A percentile compares a stretch with the other conserved stretches of the same genome.
These are phyloP conservation scores for Aphis gossypii DNA, from an alignment of 1,140 invertebrate species.

Conservation along the genomic window DNA sequence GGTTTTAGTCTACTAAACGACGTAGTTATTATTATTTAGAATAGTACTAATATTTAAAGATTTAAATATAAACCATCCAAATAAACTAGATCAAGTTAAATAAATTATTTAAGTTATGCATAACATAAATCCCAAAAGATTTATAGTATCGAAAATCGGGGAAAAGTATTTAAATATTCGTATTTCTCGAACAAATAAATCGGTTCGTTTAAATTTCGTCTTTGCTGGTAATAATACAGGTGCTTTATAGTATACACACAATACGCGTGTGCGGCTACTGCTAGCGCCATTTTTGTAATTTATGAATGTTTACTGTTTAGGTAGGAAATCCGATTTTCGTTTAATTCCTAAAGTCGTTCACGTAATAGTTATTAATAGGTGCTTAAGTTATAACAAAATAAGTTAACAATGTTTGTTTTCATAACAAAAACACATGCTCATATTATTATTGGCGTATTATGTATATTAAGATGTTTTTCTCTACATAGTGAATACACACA, in stretches of 20 bases:
- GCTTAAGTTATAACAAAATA: neutral
- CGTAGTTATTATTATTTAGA: neutral
- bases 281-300: neutral
- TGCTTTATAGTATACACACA: neutral
- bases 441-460: neutral
- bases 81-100: neutral
- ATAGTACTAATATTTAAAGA: neutral
- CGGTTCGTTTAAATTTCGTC: neutral
- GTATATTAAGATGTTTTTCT: neutral
- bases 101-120: neutral
- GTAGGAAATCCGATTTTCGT: constrained; percentile 10
- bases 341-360: constrained; percentile 4
- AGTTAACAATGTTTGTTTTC: neutral
- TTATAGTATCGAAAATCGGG: neutral
- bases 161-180: neutral
- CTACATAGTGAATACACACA: neutral
- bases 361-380: neutral
- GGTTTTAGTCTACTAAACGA: neutral
- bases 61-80: neutral
- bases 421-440: neutral
- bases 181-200: neutral
- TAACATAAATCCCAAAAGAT: neutral
- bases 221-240: neutral
- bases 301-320: neutral
- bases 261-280: neutral